Conservation (phyloP, 2,888 invertebrate species). For the Chrysopilus asiliformis region DNA sequence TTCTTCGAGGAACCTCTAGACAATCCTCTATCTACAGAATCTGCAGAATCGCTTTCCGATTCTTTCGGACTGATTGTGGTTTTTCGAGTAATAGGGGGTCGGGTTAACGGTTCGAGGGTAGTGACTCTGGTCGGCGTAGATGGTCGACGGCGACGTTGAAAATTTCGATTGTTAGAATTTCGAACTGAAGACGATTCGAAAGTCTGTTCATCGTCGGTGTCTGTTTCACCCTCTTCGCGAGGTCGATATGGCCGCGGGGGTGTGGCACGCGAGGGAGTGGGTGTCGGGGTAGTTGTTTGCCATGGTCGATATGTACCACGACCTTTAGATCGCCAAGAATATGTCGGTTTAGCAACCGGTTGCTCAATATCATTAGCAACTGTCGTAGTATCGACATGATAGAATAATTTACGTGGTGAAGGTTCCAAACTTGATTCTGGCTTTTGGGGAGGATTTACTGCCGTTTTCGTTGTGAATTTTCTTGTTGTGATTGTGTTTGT, state of each 20-base stretch:
- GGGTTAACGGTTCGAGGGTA: too few relatives aligned
- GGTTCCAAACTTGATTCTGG: too few relatives aligned
- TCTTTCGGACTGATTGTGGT: too few relatives aligned
- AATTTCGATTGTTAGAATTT: not conserved
- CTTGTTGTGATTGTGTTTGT: not conserved
- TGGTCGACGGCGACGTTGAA: too few relatives aligned
- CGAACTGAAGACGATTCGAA: conserved; percentile 5
- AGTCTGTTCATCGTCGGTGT: not conserved
- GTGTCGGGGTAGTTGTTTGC: conserved; percentile 7
- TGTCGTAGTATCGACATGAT: not conserved
- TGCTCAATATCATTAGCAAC: not conserved
- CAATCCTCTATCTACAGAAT: too few relatives aligned
- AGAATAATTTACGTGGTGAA: not conserved
- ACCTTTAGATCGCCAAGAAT: conserved; percentile 15
- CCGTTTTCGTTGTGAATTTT: conserved; percentile 2
- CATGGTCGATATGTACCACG: conserved; percentile 13
- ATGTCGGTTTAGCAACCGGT: conserved; percentile 1
- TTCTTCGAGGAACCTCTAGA: too few relatives aligned
- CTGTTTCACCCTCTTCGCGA: not conserved
- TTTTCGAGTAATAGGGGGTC: too few relatives aligned
- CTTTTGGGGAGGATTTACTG: not conserved
- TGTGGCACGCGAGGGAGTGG: not conserved
- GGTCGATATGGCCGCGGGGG: conserved; percentile 5
- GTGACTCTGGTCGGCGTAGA: too few relatives aligned
- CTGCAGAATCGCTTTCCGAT: too few relatives aligned